phyloP scores from a whole-genome alignment of 2,888 invertebrate genomes.

The Noctua pronuba region DNA sequence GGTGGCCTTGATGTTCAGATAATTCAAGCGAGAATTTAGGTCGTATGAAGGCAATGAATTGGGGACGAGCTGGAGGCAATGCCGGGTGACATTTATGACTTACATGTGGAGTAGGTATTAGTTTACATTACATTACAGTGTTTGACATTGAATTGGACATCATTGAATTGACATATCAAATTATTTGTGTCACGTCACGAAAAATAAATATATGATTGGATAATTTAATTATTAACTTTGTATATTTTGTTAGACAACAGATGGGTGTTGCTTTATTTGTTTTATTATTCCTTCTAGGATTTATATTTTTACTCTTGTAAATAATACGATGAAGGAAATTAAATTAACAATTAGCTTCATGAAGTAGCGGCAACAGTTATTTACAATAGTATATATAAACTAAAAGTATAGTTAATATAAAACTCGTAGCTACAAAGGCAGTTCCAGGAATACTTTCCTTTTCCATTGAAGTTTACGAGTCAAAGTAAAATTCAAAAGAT shows the following conservation, averaged over 20 bases:
- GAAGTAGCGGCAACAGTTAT: neutral
- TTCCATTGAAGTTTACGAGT: constrained; percentile 5
- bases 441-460: constrained; percentile 15
- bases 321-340: neutral
- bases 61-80: constrained; percentile 58
- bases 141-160: constrained; percentile 10
- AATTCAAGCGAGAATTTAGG: constrained; percentile 81
- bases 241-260: neutral
- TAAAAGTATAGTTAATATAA: neutral
- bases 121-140: constrained; percentile 40
- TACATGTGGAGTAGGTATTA: constrained; percentile 29
- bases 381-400: neutral
- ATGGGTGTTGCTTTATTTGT: neutral
- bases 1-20: constrained; percentile 78
- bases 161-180: constrained; percentile 10
- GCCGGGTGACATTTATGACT: constrained; percentile 53
- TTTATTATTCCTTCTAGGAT: neutral
- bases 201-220: neutral
- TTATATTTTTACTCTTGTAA: neutral
- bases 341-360: neutral
- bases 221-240: neutral
- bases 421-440: neutral
- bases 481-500: constrained; percentile 30
- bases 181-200: neutral
- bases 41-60: constrained; percentile 68